Evolutionary conservation across 1,140 invertebrate genomes (phyloP).

Genomic region (Sycophila sp.): DNA sequence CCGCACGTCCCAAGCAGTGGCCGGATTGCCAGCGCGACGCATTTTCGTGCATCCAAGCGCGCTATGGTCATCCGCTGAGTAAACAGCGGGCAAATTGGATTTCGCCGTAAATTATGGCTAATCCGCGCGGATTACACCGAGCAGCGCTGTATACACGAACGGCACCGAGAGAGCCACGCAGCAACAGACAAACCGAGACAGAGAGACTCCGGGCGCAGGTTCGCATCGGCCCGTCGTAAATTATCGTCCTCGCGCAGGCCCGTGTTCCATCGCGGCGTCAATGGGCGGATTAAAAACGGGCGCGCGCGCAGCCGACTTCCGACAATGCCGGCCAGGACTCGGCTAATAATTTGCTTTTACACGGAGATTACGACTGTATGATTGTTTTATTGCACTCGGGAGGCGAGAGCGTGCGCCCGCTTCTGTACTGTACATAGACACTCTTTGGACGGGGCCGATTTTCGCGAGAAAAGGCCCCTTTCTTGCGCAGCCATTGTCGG

Average conservation of each 20-base stretch:
- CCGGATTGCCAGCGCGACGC: too few relatives aligned
- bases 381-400: slow-evolving; percentile 34
- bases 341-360: slow-evolving; percentile 49
- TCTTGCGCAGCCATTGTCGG: neutral
- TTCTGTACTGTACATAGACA: too few relatives aligned
- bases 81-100: slow-evolving; percentile 45
- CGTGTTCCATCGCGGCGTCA: too few relatives aligned
- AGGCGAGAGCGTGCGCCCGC: neutral
- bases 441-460: too few relatives aligned
- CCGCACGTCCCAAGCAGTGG: too few relatives aligned
- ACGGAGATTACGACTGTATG: slow-evolving; percentile 42
- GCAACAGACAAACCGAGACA: too few relatives aligned
- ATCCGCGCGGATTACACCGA: slow-evolving; percentile 42
- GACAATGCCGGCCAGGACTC: neutral
- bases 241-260: neutral
- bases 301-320: neutral
- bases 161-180: too few relatives aligned
- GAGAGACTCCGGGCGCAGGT: too few relatives aligned
- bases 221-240: neutral
- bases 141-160: too few relatives aligned
- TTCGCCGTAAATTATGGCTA: slow-evolving; percentile 47
- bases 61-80: neutral
- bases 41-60: neutral
- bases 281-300: slow-evolving; percentile 18
- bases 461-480: slow-evolving; percentile 10